Conservation (phyloP, 2,797 vertebrate genomes). For the Gymnocypris eckloni region DNA sequence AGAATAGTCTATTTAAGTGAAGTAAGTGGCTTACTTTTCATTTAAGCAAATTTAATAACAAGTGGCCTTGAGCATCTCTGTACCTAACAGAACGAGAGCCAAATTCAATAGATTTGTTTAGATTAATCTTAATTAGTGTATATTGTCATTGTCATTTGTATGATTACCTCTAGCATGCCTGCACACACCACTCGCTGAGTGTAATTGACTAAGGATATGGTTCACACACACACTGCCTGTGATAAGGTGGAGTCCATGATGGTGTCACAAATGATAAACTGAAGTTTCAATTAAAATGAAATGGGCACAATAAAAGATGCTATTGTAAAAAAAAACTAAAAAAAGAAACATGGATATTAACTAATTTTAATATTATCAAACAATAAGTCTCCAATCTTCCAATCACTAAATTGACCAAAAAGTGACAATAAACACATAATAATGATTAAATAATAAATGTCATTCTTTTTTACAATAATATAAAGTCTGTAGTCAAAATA, state of each 20-base stretch:
- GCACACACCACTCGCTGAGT: neutral
- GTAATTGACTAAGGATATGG: neutral
- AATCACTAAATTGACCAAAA: neutral
- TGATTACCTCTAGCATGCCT: neutral
- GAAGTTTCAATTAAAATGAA: neutral
- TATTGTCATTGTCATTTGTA: neutral
- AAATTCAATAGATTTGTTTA: slow-evolving; percentile 4
- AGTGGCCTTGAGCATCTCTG: neutral
- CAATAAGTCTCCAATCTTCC: neutral
- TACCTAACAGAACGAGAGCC: neutral
- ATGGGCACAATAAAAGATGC: neutral
- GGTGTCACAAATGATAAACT: neutral
- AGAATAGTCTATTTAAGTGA: neutral
- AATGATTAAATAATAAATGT: neutral
- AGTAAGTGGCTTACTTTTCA: neutral
- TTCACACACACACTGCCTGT: neutral
- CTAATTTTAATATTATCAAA: neutral
- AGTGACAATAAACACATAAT: neutral
- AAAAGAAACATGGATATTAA: neutral
- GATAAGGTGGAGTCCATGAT: neutral
- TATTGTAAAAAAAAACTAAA: neutral
- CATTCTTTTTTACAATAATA: neutral
- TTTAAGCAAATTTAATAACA: neutral
- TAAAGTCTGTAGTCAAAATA: neutral
- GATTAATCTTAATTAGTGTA: neutral